Percentiles rank a stretch among this genome's conserved stretches.
These are phyloP conservation scores for Tyria jacobaeae DNA, from an alignment of 2,888 invertebrate species.

Conservation along the genomic window DNA sequence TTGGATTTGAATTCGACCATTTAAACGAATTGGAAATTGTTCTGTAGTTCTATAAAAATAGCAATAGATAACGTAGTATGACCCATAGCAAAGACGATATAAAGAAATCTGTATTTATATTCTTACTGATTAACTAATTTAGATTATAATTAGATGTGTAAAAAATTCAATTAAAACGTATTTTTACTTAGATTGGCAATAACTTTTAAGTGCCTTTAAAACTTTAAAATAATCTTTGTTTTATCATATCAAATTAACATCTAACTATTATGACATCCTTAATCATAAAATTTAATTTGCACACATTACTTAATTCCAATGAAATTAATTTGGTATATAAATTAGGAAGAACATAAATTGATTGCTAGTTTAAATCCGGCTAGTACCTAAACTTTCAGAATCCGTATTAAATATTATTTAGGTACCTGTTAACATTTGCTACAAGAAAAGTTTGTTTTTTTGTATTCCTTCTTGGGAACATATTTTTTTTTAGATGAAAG, in stretches of 20 bases:
- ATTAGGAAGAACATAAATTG: background rate
- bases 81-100: too few relatives aligned
- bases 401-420: background rate
- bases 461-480: too few relatives aligned
- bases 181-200: background rate
- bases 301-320: background rate
- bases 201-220: background rate
- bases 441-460: too few relatives aligned
- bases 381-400: background rate
- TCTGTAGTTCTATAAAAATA: too few relatives aligned
- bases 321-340: background rate
- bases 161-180: background rate
- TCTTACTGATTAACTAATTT: background rate
- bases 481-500: too few relatives aligned
- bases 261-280: conserved; percentile 1
- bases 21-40: too few relatives aligned
- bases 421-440: too few relatives aligned
- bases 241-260: background rate
- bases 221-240: background rate
- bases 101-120: too few relatives aligned
- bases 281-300: background rate
- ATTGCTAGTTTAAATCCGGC: background rate
- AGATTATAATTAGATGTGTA: background rate
- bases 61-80: too few relatives aligned
- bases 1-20: too few relatives aligned